Evolutionary conservation across 2,113 vertebrate genomes (phyloP).

Genomic region (Nematolebias whitei): DNA sequence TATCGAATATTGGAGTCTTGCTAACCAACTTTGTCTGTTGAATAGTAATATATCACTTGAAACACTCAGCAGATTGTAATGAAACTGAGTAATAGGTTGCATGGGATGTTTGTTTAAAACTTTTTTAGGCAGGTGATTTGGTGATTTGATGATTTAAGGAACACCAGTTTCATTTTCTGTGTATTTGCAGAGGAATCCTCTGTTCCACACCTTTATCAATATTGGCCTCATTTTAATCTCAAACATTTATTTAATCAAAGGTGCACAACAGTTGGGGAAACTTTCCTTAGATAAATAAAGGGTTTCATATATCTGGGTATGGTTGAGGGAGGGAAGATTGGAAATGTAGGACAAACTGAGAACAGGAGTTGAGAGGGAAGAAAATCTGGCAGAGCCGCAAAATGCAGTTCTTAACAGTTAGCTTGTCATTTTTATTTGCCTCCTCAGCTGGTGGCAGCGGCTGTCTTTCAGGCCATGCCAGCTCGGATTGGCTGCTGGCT

Average conservation of each 20-base stretch:
- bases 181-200: constrained; percentile 33
- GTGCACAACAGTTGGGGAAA: constrained; percentile 30
- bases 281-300: constrained; percentile 77
- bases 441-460: constrained; percentile 77
- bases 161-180: neutral
- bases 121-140: too few relatives aligned
- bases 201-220: constrained; percentile 49
- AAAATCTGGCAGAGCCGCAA: constrained; percentile 63
- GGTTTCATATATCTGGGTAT: constrained; percentile 77
- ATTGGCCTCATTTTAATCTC: constrained; percentile 54
- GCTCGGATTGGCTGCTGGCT: constrained; percentile 76
- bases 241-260: constrained; percentile 64
- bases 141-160: too few relatives aligned
- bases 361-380: constrained; percentile 11
- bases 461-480: constrained; percentile 78
- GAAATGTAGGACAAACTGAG: constrained; percentile 41
- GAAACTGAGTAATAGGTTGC: too few relatives aligned
- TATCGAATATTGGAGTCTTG: too few relatives aligned
- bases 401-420: constrained; percentile 81
- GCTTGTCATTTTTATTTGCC: constrained; percentile 84
- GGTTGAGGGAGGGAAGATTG: constrained; percentile 53
- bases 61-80: too few relatives aligned
- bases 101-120: too few relatives aligned
- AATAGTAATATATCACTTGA: too few relatives aligned
- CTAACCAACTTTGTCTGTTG: too few relatives aligned